Conservation (phyloP, 1,140 invertebrate genomes). For the Protaetia brevitarsis region DNA sequence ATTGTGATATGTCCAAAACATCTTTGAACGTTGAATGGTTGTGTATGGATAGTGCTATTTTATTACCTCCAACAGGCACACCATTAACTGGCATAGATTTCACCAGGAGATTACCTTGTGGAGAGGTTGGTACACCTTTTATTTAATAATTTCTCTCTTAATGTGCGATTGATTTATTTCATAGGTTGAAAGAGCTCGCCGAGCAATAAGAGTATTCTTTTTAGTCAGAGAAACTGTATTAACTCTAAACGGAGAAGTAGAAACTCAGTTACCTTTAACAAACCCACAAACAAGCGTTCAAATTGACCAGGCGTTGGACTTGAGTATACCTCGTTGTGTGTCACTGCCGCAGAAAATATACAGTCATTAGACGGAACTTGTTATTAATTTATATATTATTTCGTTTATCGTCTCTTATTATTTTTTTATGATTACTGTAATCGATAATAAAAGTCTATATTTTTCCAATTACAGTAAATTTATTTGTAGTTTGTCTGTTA, state of each 20-base stretch:
- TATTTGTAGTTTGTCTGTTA: neutral
- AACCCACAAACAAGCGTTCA: constrained; percentile 86
- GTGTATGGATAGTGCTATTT: constrained; percentile 94
- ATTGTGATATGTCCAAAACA: constrained; percentile 83
- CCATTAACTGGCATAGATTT: constrained; percentile 96
- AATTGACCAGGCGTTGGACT: constrained; percentile 87
- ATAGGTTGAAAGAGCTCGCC: constrained; percentile 88
- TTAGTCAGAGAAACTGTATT: constrained; percentile 82
- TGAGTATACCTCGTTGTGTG: constrained; percentile 70
- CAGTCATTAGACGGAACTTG: constrained; percentile 39
- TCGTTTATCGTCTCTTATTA: neutral
- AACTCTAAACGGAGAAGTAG: constrained; percentile 74
- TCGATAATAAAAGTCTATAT: neutral
- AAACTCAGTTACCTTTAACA: constrained; percentile 87
- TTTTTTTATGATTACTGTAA: neutral
- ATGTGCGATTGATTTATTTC: constrained; percentile 26
- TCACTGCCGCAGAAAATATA: constrained; percentile 41
- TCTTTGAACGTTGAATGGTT: constrained; percentile 89
- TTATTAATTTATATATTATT: neutral
- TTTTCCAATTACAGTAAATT: neutral
- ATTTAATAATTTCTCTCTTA: too few relatives aligned
- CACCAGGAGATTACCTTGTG: constrained; percentile 90
- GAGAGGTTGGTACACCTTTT: constrained; percentile 66
- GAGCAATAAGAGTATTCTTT: constrained; percentile 94
- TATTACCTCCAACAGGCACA: constrained; percentile 94